A percentile compares a stretch with the other conserved stretches of the same genome.
phyloP scores from a whole-genome alignment of 2,888 invertebrate species.

The Platycnemis pennipes region DNA sequence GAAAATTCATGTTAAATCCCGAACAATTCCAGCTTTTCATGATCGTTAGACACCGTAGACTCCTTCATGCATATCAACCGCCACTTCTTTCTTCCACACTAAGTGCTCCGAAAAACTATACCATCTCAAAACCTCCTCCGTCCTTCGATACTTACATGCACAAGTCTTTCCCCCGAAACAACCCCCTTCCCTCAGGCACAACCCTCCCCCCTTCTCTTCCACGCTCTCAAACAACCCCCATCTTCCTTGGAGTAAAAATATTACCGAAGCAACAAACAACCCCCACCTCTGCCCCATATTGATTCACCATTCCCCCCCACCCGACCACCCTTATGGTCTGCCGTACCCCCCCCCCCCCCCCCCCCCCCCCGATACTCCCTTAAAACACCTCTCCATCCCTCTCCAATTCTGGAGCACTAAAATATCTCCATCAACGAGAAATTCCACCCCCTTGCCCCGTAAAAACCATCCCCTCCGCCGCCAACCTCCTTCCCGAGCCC shows the following conservation, averaged over 20 bases:
- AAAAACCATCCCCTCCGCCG: neutral
- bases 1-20: too few species aligned
- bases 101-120: neutral
- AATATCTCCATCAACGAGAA: neutral
- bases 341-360: neutral
- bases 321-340: neutral
- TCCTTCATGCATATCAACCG: neutral
- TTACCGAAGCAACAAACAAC: conserved; percentile 7
- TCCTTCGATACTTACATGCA: conserved; percentile 25
- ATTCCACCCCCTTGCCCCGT: neutral
- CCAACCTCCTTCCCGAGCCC: neutral
- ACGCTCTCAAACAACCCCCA: neutral
- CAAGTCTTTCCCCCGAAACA: neutral
- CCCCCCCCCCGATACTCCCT: neutral
- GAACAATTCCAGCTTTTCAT: neutral
- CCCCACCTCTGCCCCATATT: neutral
- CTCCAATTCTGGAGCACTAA: neutral
- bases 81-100: neutral
- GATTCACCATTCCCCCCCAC: neutral
- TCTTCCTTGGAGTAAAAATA: neutral
- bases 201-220: neutral
- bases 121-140: neutral
- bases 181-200: neutral
- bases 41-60: neutral
- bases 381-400: neutral